Base-by-base conservation (phyloP, 1,140 invertebrate species). In the Drosophila kanapiae region DNA sequence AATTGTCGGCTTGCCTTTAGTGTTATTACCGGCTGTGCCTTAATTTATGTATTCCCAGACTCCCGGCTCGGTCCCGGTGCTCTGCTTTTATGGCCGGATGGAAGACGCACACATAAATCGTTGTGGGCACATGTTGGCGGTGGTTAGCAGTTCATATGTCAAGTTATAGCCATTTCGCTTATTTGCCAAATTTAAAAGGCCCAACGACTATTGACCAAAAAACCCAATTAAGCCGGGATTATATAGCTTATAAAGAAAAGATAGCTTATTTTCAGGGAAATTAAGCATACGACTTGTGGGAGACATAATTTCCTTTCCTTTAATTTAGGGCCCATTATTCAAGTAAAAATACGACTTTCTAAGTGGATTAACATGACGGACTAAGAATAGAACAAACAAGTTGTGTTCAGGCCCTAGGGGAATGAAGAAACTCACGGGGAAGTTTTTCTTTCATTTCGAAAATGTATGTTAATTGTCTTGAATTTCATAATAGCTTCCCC, bases 1-100 rank as follows among this genome's bases (percentile, higher is more conserved):
- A 77, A 77, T 77, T 77, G 74, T 77, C 53, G 54, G 74, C 42
- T 48, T 53, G 48, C 74, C 54, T 77, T 77, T 68, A 77, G 75
- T 68, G 63, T 77, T 77, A 77, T 77, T 77, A 42, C 74, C 62
- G 54, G 54, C 62, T 67, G 48, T 68, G 74, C 51, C 62, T 56
- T 77, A 77, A 77, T 77, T 77, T 77, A 77, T 77, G 75, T 58
- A 60, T 60, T 49, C 33, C 29, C 40, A 35, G 42, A 57, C 29
- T 49, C 31, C 5, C 5, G 27, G 6, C 37, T 27, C 16, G 6
- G 13, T 45, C 27, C 38, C 29, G 14, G 47, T 9, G 16, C 42
- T 35, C 14, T 13, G n/a, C 13, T 38, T 67, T 68, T 69, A 68
- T 43, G 45, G 54, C 75, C 74, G 10, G 27, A 58, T 59, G 72